Percentiles rank a stretch among this genome's conserved stretches.
Evolutionary conservation across 2,888 invertebrate species (phyloP).

Genomic region (Zhuqinia jingwanae): DNA sequence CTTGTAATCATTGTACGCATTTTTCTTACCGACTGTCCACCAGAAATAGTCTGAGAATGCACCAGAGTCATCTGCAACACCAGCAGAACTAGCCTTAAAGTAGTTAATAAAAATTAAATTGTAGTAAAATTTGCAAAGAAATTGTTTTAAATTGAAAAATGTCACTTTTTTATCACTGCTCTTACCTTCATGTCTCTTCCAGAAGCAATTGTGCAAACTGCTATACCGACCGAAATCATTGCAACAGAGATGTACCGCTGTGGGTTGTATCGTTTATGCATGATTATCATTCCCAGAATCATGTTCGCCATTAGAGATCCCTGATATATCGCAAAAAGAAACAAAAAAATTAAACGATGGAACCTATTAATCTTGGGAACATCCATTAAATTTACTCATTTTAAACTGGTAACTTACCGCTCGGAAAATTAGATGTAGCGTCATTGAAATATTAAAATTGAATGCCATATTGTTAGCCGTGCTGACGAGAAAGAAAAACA

Average conservation of each 20-base stretch:
- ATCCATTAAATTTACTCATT: not conserved
- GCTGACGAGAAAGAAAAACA: constrained; percentile 95
- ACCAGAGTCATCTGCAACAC: constrained; percentile 59
- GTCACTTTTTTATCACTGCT: not conserved
- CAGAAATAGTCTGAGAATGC: constrained; percentile 83
- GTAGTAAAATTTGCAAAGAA: constrained; percentile 72
- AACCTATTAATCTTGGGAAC: too few relatives aligned
- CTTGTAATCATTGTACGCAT: not conserved
- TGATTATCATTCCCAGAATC: constrained; percentile 94
- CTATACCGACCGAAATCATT: constrained; percentile 96
- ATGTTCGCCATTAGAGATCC: constrained; percentile 98
- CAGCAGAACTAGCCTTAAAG: constrained; percentile 60
- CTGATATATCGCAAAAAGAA: constrained; percentile 83
- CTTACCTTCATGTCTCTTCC: constrained; percentile 84
- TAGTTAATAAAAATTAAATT: too few relatives aligned
- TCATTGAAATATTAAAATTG: constrained; percentile 98
- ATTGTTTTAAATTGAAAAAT: not conserved
- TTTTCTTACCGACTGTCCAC: constrained; percentile 83
- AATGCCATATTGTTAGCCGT: constrained; percentile 97
- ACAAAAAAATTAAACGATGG: too few relatives aligned
- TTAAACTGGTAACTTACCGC: constrained; percentile 85
- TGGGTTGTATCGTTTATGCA: constrained; percentile 90
- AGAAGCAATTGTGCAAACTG: constrained; percentile 94
- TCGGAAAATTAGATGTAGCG: constrained; percentile 98
- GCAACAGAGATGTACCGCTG: constrained; percentile 94